Base-by-base conservation (phyloP, 2,113 vertebrate genomes). In the Melanerpes aurifrons region DNA sequence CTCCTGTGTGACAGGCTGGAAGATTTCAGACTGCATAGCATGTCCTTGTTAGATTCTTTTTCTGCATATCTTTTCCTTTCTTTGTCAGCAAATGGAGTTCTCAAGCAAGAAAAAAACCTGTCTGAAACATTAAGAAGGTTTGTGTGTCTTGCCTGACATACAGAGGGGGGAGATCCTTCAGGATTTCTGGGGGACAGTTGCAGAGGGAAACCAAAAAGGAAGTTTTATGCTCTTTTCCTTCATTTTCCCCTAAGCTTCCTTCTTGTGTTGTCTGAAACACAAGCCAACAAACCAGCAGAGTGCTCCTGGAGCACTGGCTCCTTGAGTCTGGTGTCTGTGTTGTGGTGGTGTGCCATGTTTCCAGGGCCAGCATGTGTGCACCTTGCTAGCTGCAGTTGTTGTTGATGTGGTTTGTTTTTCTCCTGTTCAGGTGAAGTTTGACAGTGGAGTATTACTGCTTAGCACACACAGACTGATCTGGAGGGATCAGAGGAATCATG, bases 401-500 rank as follows among this genome's bases (percentile, higher is more conserved):
- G 25, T 66, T 85, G 28, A 59, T 37, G 19, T 71, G 5, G 66
- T 89, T 32, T 54, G 26, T 53, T 93, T 92, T 90, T 96, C 40
- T 87, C 66, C 53, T 73, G 57, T 86, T 48, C 94, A 99, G 99
- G 97, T 98, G 53, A 99, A 99, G 92, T 97, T 99, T 45, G 99
- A 99, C 89, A 94, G 97, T 16, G 99, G 99, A 47, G 94, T 97
- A 43, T 97, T 98, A 69, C 97, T 99, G 37, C 97, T 99, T 80
- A 99, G 98, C 93, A 99, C 99, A 58, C 99, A 99, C 92, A 98
- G 98, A 43, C 92, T 99, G 50, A 98, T 99, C 67, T 99, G 99
- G 99, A 99, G 99, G 96, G 99, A 99, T 94, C 97, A 98, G 68
- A 99, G 99, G 96, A 99, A 98, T 93, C 98, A 40, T 89, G 99